Evolutionary conservation across 2,797 vertebrate genomes (phyloP), one percentile per base, ranked within the genome.

Genomic region (Danio choprae): DNA sequence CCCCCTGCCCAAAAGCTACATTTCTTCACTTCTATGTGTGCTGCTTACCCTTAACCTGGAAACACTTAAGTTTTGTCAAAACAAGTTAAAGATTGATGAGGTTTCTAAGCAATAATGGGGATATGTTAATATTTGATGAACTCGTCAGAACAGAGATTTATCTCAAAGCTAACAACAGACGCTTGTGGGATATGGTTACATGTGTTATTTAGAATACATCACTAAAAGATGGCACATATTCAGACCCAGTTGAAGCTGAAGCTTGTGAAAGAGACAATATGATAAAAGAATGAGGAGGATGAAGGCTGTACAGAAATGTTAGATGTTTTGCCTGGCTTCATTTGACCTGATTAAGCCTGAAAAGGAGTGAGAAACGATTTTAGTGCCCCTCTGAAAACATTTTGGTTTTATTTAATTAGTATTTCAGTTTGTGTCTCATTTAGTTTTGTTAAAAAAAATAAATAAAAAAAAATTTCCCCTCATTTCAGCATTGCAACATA

Each of bases 21-120:
- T 68, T 38, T 69, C 4, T 56, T 18, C 53, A 68, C 63, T 20
- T 58, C 44, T 12, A 43, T 56, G n/a, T 40, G 4, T 59, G n/a
- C 22, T 65, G 38, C 48, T 76, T 50, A 77, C 20, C 62, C 50
- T 65, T 67, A 90, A 78, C 93, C 94, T 79, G 93, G 87, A 94
- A 93, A 90, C 93, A 94, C 40, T 12, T 43, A 40, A 64, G 69
- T 46, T 74, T 22, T 74, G 53, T 22, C 40, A 69, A 60, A 75
- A 65, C 65, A 16, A 53, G 63, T 86, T 71, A 84, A 84, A 76
- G 44, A 80, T 86, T 80, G 63, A 86, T 81, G 63, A 77, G 40
- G 38, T 36, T 69, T 40, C 43, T 20, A 15, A 63, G 44, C 68
- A 63, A 79, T 84, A 74, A 76, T 78, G 48, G 46, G 58, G 60